Percentiles rank a stretch among this genome's conserved stretches.
These are phyloP conservation scores for Drosophila lacertosa DNA, from an alignment of 1,140 invertebrate genomes.

Conservation along the genomic window DNA sequence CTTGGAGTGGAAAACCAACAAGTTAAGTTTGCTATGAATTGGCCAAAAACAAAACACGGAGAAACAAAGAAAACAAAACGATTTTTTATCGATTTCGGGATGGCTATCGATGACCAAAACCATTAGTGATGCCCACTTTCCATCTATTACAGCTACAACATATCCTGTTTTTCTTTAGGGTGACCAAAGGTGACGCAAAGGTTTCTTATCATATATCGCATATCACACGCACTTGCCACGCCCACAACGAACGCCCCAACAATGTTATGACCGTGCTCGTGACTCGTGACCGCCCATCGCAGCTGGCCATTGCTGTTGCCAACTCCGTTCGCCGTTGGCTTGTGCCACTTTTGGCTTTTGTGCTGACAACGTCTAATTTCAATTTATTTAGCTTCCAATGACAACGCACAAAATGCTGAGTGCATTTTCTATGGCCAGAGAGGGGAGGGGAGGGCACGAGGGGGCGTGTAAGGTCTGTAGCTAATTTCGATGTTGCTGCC, in stretches of 20 bases:
- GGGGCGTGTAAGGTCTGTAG: conserved; percentile 21
- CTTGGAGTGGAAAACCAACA: no score
- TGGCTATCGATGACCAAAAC: no score
- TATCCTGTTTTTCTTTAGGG: no score
- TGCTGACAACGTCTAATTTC: conserved; percentile 79
- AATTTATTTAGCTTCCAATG: conserved; percentile 79
- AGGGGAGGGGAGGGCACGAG: not conserved
- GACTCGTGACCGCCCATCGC: conserved; percentile 33
- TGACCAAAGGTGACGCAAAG: no score
- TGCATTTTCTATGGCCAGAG: conserved; percentile 25
- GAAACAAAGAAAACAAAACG: no score
- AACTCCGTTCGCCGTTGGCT: conserved; percentile 8
- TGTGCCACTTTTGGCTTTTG: conserved; percentile 51
- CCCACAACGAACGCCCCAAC: conserved; percentile 35
- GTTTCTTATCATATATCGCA: no score
- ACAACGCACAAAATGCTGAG: conserved; percentile 73
- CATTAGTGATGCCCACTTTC: no score
- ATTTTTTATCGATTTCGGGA: no score
- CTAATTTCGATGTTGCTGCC: conserved; percentile 63
- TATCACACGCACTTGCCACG: conserved; percentile 43
- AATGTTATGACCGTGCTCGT: conserved; percentile 59
- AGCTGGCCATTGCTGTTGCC: conserved; percentile 11
- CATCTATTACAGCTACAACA: no score
- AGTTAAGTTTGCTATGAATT: no score
- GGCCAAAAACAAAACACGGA: no score